Conservation (phyloP, 2,888 invertebrate genomes). For the Chesias legatella region DNA sequence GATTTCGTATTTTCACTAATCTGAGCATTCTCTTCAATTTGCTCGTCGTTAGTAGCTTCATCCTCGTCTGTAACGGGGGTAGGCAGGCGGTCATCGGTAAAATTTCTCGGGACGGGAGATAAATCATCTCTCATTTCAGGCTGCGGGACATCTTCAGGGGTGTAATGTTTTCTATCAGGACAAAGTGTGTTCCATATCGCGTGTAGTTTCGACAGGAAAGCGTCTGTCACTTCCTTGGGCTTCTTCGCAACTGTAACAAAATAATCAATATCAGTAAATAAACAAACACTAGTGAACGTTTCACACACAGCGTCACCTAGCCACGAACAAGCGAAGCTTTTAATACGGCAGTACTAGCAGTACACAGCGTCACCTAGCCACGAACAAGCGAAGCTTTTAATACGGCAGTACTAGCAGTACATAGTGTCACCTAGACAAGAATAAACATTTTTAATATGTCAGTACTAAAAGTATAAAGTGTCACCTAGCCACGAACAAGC, state of each 20-base stretch:
- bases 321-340: too few species aligned
- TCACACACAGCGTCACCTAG: too few species aligned
- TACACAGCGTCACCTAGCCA: too few species aligned
- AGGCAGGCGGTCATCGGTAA: slow-evolving; percentile 42
- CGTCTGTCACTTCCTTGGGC: slow-evolving; percentile 47
- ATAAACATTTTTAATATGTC: too few species aligned
- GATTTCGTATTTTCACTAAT: slow-evolving; percentile 4
- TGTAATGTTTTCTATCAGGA: slow-evolving; percentile 47
- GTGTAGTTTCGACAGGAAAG: slow-evolving; percentile 47
- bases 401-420: too few species aligned
- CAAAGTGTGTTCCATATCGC: slow-evolving; percentile 60
- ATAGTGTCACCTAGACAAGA: too few species aligned
- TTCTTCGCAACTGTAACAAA: slow-evolving; percentile 53
- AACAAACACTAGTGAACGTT: background rate
- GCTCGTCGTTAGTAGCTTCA: background rate
- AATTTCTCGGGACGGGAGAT: slow-evolving; percentile 50
- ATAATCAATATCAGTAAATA: slow-evolving; percentile 7
- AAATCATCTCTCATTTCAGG: slow-evolving; percentile 43
- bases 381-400: too few species aligned
- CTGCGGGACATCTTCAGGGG: slow-evolving; percentile 34
- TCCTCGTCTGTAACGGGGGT: slow-evolving; percentile 57
- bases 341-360: too few species aligned
- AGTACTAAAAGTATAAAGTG: too few species aligned
- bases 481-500: too few species aligned
- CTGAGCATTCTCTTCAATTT: background rate